A percentile compares a stretch with the other conserved stretches of the same genome.
phyloP scores from a whole-genome alignment of 2,113 vertebrate species.

The Myocastor coypus region DNA sequence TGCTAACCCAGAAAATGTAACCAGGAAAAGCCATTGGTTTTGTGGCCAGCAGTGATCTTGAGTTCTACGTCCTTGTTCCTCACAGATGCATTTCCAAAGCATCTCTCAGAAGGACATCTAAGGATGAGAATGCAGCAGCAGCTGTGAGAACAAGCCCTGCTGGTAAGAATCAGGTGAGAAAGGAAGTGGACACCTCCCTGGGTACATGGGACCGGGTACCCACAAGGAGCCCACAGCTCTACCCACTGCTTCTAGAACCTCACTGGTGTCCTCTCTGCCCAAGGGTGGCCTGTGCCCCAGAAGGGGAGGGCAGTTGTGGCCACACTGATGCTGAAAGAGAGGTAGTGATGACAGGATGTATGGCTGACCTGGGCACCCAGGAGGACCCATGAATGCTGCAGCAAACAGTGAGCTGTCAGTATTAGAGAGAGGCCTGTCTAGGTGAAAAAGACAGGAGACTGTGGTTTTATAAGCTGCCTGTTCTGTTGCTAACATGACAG shows the following conservation, averaged over 20 bases:
- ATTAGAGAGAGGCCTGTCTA: not conserved
- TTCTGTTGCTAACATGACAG: constrained; percentile 79
- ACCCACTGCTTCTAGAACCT: not conserved
- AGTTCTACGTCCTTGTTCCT: not conserved
- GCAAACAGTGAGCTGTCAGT: not conserved
- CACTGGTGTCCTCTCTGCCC: rapidly evolving
- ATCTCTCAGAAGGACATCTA: not conserved
- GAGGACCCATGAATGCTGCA: not conserved
- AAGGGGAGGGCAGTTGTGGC: not conserved
- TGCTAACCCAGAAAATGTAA: rapidly evolving
- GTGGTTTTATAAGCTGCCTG: constrained; percentile 73
- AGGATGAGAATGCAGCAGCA: not conserved
- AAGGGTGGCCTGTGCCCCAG: not conserved
- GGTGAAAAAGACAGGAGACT: constrained; percentile 21
- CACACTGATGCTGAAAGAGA: constrained; percentile 38
- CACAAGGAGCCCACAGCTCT: too few relatives aligned
- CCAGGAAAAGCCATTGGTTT: not conserved
- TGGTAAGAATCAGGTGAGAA: not conserved
- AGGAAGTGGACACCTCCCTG: not conserved
- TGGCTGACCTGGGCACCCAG: not conserved
- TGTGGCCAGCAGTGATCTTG: not conserved
- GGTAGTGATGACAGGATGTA: constrained; percentile 69
- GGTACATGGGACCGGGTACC: not conserved
- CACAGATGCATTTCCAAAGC: not conserved
- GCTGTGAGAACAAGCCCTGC: not conserved